Percentiles rank a stretch among this genome's conserved stretches.
phyloP scores from a whole-genome alignment of 2,888 invertebrate genomes.

The Zhuqinia jingwanae region DNA sequence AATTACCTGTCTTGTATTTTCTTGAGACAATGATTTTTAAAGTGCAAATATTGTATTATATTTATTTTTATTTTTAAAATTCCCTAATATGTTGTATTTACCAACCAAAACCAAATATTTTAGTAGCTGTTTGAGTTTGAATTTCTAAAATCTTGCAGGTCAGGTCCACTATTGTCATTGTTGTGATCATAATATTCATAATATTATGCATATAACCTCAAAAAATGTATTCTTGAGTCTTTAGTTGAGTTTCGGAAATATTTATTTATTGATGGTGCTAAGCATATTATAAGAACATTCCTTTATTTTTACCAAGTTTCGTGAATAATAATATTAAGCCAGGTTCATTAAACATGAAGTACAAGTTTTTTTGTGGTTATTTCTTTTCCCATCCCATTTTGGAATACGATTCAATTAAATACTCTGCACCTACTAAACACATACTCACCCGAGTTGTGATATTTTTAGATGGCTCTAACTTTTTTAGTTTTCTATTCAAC shows the following conservation, averaged over 20 bases:
- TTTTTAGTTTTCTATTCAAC: too few species aligned
- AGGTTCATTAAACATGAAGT: background rate
- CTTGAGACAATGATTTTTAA: slow-evolving; percentile 10
- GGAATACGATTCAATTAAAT: too few species aligned
- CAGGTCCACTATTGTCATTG: background rate
- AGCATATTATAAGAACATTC: slow-evolving; percentile 50
- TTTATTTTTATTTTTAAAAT: slow-evolving; percentile 39
- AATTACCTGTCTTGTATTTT: background rate
- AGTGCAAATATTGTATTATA: slow-evolving; percentile 52
- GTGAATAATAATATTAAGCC: slow-evolving; percentile 19
- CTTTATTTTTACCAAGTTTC: slow-evolving; percentile 48
- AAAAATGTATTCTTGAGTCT: background rate
- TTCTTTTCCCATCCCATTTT: too few species aligned
- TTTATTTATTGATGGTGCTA: slow-evolving; percentile 53
- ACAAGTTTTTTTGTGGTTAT: background rate
- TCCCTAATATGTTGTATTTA: background rate
- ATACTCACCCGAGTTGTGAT: too few species aligned
- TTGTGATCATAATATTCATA: slow-evolving; percentile 37
- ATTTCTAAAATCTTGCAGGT: slow-evolving; percentile 21
- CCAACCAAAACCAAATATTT: too few species aligned
- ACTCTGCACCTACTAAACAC: too few species aligned
- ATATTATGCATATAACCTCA: slow-evolving; percentile 28
- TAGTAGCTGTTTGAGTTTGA: background rate
- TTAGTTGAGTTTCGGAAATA: slow-evolving; percentile 15
- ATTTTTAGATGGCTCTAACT: too few species aligned